These are phyloP conservation scores for Ceyx cyanopectus DNA, from an alignment of 2,113 vertebrate species.

Conservation along the genomic window DNA sequence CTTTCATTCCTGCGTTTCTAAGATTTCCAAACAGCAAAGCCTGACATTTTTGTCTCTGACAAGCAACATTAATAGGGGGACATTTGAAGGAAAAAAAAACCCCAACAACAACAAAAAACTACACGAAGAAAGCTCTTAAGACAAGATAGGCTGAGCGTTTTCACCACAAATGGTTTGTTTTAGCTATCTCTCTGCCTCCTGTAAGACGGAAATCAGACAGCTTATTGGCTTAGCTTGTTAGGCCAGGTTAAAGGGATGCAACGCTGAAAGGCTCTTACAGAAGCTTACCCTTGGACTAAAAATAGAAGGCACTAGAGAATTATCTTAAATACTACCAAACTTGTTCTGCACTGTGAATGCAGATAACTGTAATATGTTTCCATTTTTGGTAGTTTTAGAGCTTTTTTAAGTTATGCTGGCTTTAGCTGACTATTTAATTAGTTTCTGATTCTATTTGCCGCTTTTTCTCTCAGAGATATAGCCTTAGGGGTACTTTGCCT, in stretches of 20 bases:
- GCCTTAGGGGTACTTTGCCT: conserved; percentile 61
- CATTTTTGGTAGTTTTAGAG: conserved; percentile 81
- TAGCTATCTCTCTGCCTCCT: conserved; percentile 78
- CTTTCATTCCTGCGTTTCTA: conserved; percentile 64
- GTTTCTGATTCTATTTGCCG: conserved; percentile 79
- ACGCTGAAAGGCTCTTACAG: conserved; percentile 89
- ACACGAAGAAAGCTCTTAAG: conserved; percentile 74
- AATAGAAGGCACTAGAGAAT: conserved; percentile 88
- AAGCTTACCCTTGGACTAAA: conserved; percentile 94
- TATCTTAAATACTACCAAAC: conserved; percentile 88
- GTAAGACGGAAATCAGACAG: conserved; percentile 82
- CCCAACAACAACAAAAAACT: conserved; percentile 39
- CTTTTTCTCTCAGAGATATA: conserved; percentile 70
- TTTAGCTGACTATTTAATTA: conserved; percentile 83
- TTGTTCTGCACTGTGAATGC: conserved; percentile 80
- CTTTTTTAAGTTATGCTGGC: conserved; percentile 74
- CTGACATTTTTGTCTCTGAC: conserved; percentile 74
- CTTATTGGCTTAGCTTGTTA: conserved; percentile 95
- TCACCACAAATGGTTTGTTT: conserved; percentile 79
- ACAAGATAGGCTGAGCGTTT: conserved; percentile 71
- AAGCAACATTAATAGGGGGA: conserved; percentile 67
- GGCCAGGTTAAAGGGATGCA: conserved; percentile 92
- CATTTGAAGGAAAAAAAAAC: not conserved
- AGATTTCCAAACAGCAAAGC: conserved; percentile 70
- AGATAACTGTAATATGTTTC: conserved; percentile 85